These are phyloP conservation scores for Macquaria ambigua DNA, from an alignment of 2,113 vertebrate genomes.

Conservation along the genomic window DNA sequence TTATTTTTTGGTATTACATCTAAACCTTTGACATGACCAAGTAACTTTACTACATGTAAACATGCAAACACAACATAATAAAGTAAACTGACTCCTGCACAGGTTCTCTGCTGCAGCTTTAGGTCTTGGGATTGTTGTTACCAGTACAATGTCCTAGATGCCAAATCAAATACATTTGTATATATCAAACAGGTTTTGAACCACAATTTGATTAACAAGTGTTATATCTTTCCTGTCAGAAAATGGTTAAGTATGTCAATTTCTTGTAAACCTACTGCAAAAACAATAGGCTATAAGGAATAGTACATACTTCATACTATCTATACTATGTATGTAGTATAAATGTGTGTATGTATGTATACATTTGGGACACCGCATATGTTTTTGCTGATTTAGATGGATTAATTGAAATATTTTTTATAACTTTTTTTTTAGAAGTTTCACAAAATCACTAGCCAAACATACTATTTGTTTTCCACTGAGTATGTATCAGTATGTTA, in stretches of 20 bases:
- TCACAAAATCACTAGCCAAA: not conserved
- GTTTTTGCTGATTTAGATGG: not conserved
- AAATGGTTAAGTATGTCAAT: not conserved
- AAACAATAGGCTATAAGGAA: not conserved
- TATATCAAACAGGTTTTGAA: not conserved
- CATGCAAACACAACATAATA: not conserved
- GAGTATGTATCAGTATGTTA: not conserved
- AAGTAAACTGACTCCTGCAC: not conserved
- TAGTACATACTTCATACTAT: not conserved
- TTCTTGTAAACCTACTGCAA: not conserved
- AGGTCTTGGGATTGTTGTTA: not conserved
- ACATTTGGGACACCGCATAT: not conserved
- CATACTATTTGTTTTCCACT: not conserved
- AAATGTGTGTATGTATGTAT: too few species aligned
- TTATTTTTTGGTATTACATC: not conserved
- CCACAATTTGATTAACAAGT: not conserved
- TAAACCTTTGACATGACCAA: not conserved
- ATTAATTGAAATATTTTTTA: too few species aligned
- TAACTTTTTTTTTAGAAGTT: too few species aligned
- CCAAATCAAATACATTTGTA: not conserved
- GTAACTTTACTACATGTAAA: not conserved
- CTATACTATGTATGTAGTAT: too few species aligned
- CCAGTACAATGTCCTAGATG: not conserved
- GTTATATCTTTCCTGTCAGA: not conserved
- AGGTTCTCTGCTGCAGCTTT: not conserved